Conservation (phyloP, 2,113 vertebrate genomes). For the Eidolon helvum region DNA sequence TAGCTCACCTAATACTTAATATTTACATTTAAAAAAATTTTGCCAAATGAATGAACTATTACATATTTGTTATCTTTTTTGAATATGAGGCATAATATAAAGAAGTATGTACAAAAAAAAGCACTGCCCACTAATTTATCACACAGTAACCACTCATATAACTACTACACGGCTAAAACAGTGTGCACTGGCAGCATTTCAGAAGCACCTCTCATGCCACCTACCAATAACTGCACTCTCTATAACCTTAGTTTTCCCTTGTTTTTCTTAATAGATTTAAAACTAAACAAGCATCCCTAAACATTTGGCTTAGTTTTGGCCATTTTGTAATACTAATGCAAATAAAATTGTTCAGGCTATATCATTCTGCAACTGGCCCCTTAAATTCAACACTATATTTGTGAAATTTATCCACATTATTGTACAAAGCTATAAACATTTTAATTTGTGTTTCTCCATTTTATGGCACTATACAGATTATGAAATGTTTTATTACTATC, state of each 20-base stretch:
- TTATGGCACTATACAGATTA: neutral
- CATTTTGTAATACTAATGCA: neutral
- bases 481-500: neutral
- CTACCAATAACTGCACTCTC: neutral
- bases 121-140: neutral
- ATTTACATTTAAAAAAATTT: neutral
- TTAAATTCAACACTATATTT: neutral
- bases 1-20: neutral
- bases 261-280: neutral
- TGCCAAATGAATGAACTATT: neutral
- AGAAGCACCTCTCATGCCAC: neutral
- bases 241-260: neutral
- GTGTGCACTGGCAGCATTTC: rapidly evolving
- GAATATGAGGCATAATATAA: neutral
- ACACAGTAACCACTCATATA: neutral
- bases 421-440: neutral
- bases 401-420: neutral
- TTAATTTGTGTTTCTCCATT: neutral
- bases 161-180: neutral
- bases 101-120: neutral
- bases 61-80: neutral
- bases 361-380: neutral
- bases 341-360: neutral
- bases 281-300: neutral
- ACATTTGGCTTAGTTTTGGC: neutral